Evolutionary conservation across 2,888 invertebrate species (phyloP), one percentile per base, ranked within the genome.

Genomic region (Muscina levida): DNA sequence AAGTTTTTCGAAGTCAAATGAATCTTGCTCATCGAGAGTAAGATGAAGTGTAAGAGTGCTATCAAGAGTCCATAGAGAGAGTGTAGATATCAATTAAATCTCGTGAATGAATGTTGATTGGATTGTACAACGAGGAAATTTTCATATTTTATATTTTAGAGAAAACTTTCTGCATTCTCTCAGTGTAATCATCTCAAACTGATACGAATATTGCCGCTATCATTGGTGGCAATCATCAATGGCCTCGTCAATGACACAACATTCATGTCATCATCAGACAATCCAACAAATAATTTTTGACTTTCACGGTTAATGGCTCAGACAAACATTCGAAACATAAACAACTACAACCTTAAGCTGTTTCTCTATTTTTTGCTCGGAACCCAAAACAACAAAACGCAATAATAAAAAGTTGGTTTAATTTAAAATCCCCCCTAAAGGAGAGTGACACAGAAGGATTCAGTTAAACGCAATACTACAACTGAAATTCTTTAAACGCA

Each of bases 201-300:
- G 83, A 87, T 87, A 85, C 86, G 85, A 88, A 88, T 5, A 88
- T 89, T 89, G 86, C 86, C 86, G 83, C 89, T 88, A 88, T 88
- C 90, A 87, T 85, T 86, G 85, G 85, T 84, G 86, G 85, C 84
- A 89, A 89, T 90, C 90, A 77, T 66, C 70, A 46, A 37, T 56
- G 15, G 6, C 83, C 31, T 31, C 31, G 31, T 8, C 70, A 37
- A 37, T 53, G 15, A 6, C 83, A 79, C 70, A 76, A 44, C 51
- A 71, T n/a, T 10, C 37, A 31, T 56, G 67, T 82, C 68, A 67
- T 68, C 51, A 77, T 44, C 31, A 2, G 19, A 22, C 26, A 19
- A 56, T 24, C 42, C 46, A 67, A 53, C 66, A 83, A 83, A 86
- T 89, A 89, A 90, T 89, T 88, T 90, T 84, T 87, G 86, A 89